These are phyloP conservation scores for Schizopygopsis malacanthus DNA, from an alignment of 2,797 vertebrate genomes.

Conservation along the genomic window DNA sequence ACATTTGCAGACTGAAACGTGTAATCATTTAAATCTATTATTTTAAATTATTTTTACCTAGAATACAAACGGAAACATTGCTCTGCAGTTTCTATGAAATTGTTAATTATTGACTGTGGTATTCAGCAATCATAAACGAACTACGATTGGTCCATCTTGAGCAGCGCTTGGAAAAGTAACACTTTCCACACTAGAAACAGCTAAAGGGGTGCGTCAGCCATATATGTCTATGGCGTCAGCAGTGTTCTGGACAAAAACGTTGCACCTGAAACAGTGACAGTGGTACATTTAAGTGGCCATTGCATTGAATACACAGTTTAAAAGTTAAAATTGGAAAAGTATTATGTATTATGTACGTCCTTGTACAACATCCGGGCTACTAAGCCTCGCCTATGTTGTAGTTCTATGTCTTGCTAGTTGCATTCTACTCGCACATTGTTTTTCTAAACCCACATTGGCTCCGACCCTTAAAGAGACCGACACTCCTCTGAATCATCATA, in stretches of 20 bases:
- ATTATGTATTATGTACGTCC: background rate
- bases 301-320: background rate
- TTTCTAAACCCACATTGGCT: slow-evolving; percentile 9
- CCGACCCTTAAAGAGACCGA: slow-evolving; percentile 5
- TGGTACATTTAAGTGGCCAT: background rate
- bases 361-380: background rate
- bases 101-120: background rate
- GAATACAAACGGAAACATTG: background rate
- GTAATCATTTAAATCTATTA: background rate
- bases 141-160: background rate
- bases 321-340: background rate
- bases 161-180: slow-evolving; percentile 11
- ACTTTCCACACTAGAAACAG: background rate
- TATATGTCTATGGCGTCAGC: no score
- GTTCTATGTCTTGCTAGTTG: fast-evolving
- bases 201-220: no score
- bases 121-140: background rate
- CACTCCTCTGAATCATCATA: background rate
- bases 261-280: background rate
- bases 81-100: background rate
- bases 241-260: no score
- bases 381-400: background rate
- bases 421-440: background rate
- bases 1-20: background rate
- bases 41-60: background rate